These are phyloP conservation scores for Listronotus oregonensis DNA, from an alignment of 1,140 invertebrate genomes.

Conservation along the genomic window DNA sequence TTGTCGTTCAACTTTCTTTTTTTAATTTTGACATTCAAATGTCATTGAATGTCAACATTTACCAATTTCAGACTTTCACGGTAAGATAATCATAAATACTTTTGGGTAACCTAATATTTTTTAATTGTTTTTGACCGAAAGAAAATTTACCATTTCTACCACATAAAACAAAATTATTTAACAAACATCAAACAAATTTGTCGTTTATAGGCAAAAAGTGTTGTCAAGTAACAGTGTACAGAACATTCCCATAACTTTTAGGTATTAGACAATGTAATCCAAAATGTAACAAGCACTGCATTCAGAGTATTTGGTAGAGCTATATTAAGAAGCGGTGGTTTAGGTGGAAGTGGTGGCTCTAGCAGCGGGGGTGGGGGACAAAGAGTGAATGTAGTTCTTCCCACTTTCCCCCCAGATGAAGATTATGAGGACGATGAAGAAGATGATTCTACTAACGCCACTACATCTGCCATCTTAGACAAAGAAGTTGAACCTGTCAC, in stretches of 20 bases:
- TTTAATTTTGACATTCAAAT: too few species aligned
- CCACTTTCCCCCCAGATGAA: conserved; percentile 62
- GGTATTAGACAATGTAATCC: conserved; percentile 55
- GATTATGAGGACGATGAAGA: conserved; percentile 54
- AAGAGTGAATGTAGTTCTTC: conserved; percentile 61
- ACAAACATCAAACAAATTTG: too few species aligned
- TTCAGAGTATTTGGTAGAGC: conserved; percentile 56
- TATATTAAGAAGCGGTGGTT: conserved; percentile 59
- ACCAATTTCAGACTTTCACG: too few species aligned
- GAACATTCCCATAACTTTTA: conserved; percentile 33
- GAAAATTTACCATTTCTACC: not conserved
- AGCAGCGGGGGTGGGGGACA: conserved; percentile 55
- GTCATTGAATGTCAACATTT: too few species aligned
- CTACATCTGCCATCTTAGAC: not conserved
- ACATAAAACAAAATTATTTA: not conserved
- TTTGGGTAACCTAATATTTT: too few species aligned
- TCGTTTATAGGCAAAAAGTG: too few species aligned
- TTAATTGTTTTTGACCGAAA: too few species aligned
- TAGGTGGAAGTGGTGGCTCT: conserved; percentile 58
- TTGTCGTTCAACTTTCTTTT: too few species aligned
- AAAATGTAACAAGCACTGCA: conserved; percentile 53
- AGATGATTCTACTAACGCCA: conserved; percentile 34
- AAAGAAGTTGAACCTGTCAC: conserved; percentile 18
- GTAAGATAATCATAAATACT: too few species aligned
- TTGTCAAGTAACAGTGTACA: too few species aligned